Evolutionary conservation across 1,140 invertebrate species (phyloP).

Genomic region (Aphaenogaster floridana): DNA sequence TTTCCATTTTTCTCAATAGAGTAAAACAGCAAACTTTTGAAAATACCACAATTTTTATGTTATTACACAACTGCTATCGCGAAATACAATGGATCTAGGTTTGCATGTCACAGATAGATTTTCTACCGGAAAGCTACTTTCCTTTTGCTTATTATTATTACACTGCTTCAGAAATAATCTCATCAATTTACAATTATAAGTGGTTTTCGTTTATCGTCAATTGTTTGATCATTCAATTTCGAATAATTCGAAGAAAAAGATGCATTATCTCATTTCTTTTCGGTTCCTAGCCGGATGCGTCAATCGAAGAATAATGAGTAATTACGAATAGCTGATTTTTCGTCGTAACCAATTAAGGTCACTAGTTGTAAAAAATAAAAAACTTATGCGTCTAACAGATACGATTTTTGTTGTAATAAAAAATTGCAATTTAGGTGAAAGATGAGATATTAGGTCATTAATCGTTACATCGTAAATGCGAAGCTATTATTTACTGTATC

Average conservation of each 20-base stretch:
- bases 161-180: constrained; percentile 7
- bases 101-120: neutral
- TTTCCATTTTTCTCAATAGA: neutral
- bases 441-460: neutral
- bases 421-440: neutral
- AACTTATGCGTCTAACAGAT: neutral
- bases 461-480: neutral
- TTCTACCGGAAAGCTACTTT: neutral
- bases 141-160: neutral
- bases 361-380: neutral
- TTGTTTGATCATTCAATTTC: constrained; percentile 14
- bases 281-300: neutral
- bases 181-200: constrained; percentile 4
- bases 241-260: constrained; percentile 15
- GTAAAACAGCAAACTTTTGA: neutral
- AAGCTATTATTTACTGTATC: neutral
- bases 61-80: neutral
- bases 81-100: neutral
- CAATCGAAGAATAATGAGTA: constrained; percentile 25
- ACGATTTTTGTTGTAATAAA: neutral
- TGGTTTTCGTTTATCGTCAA: neutral
- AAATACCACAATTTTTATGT: neutral
- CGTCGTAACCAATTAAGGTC: constrained; percentile 9
- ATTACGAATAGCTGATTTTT: constrained; percentile 9
- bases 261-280: neutral